A percentile compares a stretch with the other conserved stretches of the same genome.
These are phyloP conservation scores for Bombus soroeensis DNA, from an alignment of 1,140 invertebrate genomes.

Conservation along the genomic window DNA sequence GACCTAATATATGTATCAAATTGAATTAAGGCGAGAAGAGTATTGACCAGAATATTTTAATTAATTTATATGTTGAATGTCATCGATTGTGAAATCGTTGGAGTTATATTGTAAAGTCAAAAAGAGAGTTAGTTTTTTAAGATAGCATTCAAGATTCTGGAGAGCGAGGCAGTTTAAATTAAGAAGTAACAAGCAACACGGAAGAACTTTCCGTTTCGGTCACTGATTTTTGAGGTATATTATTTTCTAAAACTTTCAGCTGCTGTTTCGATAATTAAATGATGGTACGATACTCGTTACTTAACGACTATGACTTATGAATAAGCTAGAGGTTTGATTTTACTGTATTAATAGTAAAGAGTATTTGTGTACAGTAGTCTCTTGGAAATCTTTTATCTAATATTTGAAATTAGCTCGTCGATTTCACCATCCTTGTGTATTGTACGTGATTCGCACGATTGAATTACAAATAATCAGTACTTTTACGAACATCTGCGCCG, in stretches of 20 bases:
- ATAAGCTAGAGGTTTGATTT: neutral
- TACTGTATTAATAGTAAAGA: neutral
- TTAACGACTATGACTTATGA: neutral
- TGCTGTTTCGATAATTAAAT: neutral
- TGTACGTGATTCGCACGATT: neutral
- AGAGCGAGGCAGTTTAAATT: neutral
- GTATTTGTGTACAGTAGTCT: neutral
- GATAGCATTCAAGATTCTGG: neutral
- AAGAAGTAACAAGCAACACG: conserved; percentile 12
- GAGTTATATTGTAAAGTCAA: neutral
- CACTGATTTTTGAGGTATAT: conserved; percentile 37
- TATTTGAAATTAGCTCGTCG: neutral
- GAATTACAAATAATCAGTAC: neutral
- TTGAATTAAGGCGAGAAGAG: too few species aligned
- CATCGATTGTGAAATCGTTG: neutral
- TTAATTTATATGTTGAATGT: too few species aligned
- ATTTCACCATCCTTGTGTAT: neutral
- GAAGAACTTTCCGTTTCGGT: conserved; percentile 40
- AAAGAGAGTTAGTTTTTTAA: neutral
- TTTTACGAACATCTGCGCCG: neutral
- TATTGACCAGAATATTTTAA: neutral
- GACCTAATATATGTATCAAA: too few species aligned
- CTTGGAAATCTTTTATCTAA: neutral
- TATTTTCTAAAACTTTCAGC: conserved; percentile 33
- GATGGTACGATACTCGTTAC: neutral